Base-by-base conservation (phyloP, 2,797 vertebrate species). In the Pangasius djambal region DNA sequence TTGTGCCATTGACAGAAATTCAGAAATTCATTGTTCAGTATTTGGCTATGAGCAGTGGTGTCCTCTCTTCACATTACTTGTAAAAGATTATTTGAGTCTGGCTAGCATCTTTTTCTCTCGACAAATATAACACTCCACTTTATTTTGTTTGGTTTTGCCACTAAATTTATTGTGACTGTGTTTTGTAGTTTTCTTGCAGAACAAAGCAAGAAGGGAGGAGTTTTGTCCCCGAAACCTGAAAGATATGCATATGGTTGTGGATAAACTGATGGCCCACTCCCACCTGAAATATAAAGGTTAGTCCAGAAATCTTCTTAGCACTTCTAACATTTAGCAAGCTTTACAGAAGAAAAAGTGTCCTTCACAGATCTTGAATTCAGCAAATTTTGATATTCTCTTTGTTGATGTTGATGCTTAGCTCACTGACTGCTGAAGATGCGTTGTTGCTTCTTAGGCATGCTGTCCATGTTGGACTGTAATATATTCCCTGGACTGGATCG, bases 391-490 rank as follows among this genome's bases (percentile, higher is more conserved):
- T 22, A 0, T 61, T 59, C 12, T 15, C 0, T 6, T 48, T 48
- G 44, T 48, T 48, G 44, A 7, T 48, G 4, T 25, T n/a, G 16
- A 52, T 57, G 37, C 40, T 70, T 22, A n/a, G 28, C 37, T 88
- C n/a, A 79, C 7, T 74, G 13, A 77, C 2, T 16, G 34, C 61
- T 15, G n/a, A 48, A 59, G 15, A 3, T 10, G 16, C 83, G 48
- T 5, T 87, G 25, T 72, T 83, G n/a, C 20, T 72, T 37, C 77
- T 37, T 83, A 98, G 98, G 97, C n/a, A 96, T 96, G 0, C 92
- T 98, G 88, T 98, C 98, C 92, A 98, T 98, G 97, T 91, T 98
- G 7, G 97, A 98, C 88, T 97, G 97, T 91, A 97, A 96, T 61
- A 93, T 98, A 87, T 97, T 98, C 87, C 97, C 98, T 0, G 98